A percentile compares a stretch with the other conserved stretches of the same genome.
Evolutionary conservation across 2,888 invertebrate genomes (phyloP).

Genomic region (Drosophila stalkeri): DNA sequence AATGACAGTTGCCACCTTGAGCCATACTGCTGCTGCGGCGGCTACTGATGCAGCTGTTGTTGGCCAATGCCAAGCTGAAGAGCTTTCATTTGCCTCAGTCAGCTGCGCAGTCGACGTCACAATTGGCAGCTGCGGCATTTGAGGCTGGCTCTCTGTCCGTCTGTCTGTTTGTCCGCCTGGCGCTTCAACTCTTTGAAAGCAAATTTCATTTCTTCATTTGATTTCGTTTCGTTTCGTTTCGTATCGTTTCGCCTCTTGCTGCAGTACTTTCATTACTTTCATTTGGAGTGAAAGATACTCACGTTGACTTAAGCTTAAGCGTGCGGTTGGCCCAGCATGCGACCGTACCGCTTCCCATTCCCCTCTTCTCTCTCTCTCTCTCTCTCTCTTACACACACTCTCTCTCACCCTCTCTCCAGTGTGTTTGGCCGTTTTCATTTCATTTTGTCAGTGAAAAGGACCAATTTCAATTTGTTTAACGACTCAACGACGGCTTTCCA

Average conservation of each 20-base stretch:
- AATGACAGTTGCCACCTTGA: conserved; percentile 80
- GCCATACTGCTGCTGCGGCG: conserved; percentile 54
- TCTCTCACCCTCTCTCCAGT: conserved; percentile 10
- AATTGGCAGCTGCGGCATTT: conserved; percentile 51
- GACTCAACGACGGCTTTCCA: conserved; percentile 61
- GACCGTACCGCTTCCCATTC: not conserved
- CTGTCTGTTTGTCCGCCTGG: not conserved
- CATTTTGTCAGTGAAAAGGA: conserved; percentile 68
- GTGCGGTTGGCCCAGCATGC: conserved; percentile 51
- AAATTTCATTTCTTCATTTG: conserved; percentile 82
- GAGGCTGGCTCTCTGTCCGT: conserved; percentile 21
- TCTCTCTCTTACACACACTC: not conserved
- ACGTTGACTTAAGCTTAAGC: conserved; percentile 43
- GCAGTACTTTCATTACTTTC: conserved; percentile 79
- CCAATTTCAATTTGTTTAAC: conserved; percentile 73
- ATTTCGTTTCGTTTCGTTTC: conserved; percentile 65
- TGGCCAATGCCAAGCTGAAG: conserved; percentile 50
- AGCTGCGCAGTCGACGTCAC: conserved; percentile 22
- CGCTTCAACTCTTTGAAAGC: conserved; percentile 54
- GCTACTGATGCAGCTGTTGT: conserved; percentile 64
- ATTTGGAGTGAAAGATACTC: conserved; percentile 78
- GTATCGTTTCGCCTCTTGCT: conserved; percentile 29
- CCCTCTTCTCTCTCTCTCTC: not conserved
- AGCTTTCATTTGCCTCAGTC: conserved; percentile 70
- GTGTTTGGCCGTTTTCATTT: conserved; percentile 52